phyloP scores from a whole-genome alignment of 2,888 invertebrate species.

The Ephialtes manifestator region DNA sequence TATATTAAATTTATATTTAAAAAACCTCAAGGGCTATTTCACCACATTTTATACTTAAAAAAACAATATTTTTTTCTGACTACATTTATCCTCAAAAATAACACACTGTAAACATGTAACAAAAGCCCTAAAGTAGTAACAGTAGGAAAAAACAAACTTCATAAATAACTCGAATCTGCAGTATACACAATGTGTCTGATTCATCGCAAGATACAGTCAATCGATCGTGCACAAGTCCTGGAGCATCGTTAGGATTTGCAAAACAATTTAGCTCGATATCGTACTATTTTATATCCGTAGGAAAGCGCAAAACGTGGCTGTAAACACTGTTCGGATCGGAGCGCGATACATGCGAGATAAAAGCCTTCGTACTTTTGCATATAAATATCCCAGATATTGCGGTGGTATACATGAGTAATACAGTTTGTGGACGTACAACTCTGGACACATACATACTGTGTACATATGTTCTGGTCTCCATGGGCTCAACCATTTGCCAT shows the following conservation, averaged over 20 bases:
- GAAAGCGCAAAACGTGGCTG: background rate
- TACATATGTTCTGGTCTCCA: too few relatives aligned
- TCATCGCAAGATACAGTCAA: constrained; percentile 30
- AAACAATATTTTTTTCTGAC: too few relatives aligned
- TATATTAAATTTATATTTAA: too few relatives aligned
- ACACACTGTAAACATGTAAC: too few relatives aligned
- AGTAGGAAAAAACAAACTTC: too few relatives aligned
- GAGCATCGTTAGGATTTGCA: constrained; percentile 33
- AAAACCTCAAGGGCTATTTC: too few relatives aligned
- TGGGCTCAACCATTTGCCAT: background rate
- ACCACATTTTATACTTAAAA: too few relatives aligned
- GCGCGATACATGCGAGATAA: constrained; percentile 34
- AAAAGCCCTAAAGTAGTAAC: too few relatives aligned
- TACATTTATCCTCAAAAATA: too few relatives aligned
- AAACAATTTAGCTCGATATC: constrained; percentile 46
- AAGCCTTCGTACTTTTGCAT: constrained; percentile 19
- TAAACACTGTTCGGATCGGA: background rate
- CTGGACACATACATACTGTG: background rate
- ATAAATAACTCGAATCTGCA: too few relatives aligned
- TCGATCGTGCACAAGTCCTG: constrained; percentile 15
- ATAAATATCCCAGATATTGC: constrained; percentile 29
- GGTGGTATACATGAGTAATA: background rate
- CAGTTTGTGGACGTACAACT: constrained; percentile 8
- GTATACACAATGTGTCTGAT: background rate
- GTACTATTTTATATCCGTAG: constrained; percentile 13